Evolutionary conservation across 2,113 vertebrate species (phyloP), one percentile per base, ranked within the genome.

Genomic region (Megaceryle maxima): DNA sequence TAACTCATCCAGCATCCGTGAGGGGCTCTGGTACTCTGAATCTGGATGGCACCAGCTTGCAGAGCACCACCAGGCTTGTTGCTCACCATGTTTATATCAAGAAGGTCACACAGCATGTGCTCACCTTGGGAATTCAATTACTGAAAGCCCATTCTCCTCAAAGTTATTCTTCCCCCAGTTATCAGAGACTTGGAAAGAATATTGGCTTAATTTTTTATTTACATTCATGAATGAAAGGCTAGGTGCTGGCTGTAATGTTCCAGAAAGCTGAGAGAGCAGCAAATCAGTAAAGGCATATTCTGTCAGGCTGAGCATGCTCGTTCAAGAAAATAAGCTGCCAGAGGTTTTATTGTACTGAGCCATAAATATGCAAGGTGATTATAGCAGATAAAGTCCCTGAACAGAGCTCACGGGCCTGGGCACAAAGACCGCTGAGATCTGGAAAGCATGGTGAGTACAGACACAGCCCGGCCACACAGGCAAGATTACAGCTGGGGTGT

Each of bases 341-440:
- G 29, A 37, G 39, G 35, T 60, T 78, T 90, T 68, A 51, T 73
- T 87, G 62, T 53, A 29, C 57, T 43, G 7, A 63, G 43, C 68
- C 16, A 17, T 39, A 69, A 83, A 87, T 43, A 55, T 56, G 82
- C 79, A 66, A 88, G 84, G 76, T 87, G 76, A 88, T 92, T 89
- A 74, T 5, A 31, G 50, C 39, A 79, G 88, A 83, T 93, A 91
- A 50, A 89, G 50, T 13, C 46, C 48, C 11, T 0, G 4, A 73
- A 11, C 13, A 11, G 66, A 80, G 69, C 48, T 81, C 9, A 8
- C 0, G 2, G 51, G 39, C 37, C 44, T 8, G 11, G 44, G 59
- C 86, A 59, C 51, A 35, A 56, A 43, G 63, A 55, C 8, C 0
- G 0, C 19, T 3, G 41, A 59, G 56, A 33, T 46, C 24, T 6